Evolutionary conservation across 2,888 invertebrate genomes (phyloP).

Genomic region (Drosophila suboccidentalis): DNA sequence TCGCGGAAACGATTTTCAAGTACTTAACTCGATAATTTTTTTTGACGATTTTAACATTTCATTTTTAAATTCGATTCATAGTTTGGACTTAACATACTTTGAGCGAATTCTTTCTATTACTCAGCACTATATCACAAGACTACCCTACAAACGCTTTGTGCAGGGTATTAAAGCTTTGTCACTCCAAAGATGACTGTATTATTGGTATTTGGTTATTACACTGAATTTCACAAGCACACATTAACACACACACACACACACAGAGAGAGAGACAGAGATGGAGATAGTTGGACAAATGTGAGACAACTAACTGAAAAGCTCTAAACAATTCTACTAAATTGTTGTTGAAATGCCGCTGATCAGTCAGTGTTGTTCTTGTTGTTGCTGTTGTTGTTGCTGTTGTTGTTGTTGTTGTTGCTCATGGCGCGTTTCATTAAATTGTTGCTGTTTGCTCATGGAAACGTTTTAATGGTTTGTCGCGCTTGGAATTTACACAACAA

Average conservation of each 20-base stretch:
- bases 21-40: too few species aligned
- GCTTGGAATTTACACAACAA: slow-evolving; percentile 75
- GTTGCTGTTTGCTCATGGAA: slow-evolving; percentile 57
- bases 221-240: slow-evolving; percentile 34
- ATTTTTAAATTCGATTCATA: too few species aligned
- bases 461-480: slow-evolving; percentile 78
- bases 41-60: too few species aligned
- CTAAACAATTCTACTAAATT: slow-evolving; percentile 62
- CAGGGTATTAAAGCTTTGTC: slow-evolving; percentile 5
- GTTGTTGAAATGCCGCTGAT: slow-evolving; percentile 55
- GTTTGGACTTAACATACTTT: background rate
- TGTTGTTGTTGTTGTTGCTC: slow-evolving; percentile 39
- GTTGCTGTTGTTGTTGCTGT: slow-evolving; percentile 29
- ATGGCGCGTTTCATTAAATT: slow-evolving; percentile 67
- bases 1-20: too few species aligned
- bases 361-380: slow-evolving; percentile 42
- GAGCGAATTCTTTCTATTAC: background rate
- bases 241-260: slow-evolving; percentile 1
- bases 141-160: background rate
- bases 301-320: slow-evolving; percentile 54
- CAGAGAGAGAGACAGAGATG: background rate
- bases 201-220: slow-evolving; percentile 34
- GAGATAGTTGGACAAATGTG: slow-evolving; percentile 20
- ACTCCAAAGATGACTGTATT: background rate
- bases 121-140: too few species aligned